Evolutionary conservation across 2,113 vertebrate genomes (phyloP), one percentile per base, ranked within the genome.

Genomic region (Hippocampus zosterae): DNA sequence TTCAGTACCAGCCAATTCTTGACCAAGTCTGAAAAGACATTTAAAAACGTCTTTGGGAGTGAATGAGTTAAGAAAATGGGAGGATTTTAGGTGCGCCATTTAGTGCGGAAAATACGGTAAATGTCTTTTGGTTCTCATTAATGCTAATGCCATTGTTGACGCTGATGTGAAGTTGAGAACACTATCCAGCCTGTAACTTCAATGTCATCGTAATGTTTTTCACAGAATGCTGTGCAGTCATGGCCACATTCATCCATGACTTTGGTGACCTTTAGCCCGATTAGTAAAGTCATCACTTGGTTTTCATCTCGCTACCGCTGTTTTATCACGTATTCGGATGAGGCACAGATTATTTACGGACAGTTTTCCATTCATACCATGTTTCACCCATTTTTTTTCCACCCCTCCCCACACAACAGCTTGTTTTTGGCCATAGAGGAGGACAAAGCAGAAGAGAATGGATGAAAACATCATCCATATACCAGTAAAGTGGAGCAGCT

Each of bases 361-460:
- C 63, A 3, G 21, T 79, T 85, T 89, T 81, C 74, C 73, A 42
- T 63, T 80, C 33, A 3, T 25, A 76, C 70, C 75, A 41, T 50
- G 11, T 67, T 53, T 67, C 15, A 19, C n/a, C 19, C 10, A 52
- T n/a, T 40, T 68, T 74, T 74, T 74, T 70, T 74, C 75, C 75
- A 71, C 79, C 75, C 72, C 70, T 65, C 62, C 55, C n/a, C 15
- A 29, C 57, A 4, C 27, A 29, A 55, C 48, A 73, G 76, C 57
- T 87, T 82, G 63, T 82, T 68, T 76, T 91, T 91, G 88, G 88
- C 85, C 46, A 73, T 62, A 52, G 82, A 66, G n/a, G 27, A 88
- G 73, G 83, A 83, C 81, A 81, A 61, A 37, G 41, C 21, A 8
- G 66, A 64, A 78, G 61, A 77, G 79, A 71, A 81, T 80, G 68